A percentile compares a stretch with the other conserved stretches of the same genome.
Conservation (phyloP, 2,888 invertebrate genomes). For the Agonopterix heracliana region DNA sequence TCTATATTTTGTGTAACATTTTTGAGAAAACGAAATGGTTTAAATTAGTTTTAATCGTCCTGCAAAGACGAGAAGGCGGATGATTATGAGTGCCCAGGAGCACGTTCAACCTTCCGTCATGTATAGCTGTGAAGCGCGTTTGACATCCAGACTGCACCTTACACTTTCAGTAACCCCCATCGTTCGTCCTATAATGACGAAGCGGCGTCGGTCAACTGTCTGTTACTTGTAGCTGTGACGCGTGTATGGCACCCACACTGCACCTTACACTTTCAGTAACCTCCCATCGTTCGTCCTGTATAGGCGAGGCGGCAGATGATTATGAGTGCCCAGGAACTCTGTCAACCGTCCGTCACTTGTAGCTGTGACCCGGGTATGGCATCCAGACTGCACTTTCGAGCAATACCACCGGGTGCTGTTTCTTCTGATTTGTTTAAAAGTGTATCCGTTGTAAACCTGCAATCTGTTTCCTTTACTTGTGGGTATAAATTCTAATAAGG, state of each 20-base stretch:
- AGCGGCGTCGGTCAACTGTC: background rate
- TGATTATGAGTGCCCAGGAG: background rate
- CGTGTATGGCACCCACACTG: too few relatives aligned
- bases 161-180: background rate
- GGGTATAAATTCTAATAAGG: background rate
- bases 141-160: too few relatives aligned
- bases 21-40: too few relatives aligned
- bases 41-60: background rate
- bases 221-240: background rate
- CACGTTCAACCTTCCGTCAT: background rate
- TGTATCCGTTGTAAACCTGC: background rate
- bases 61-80: background rate
- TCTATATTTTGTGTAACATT: too few relatives aligned
- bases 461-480: background rate
- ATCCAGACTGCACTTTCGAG: background rate
- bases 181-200: background rate
- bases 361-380: background rate
- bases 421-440: background rate
- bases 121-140: background rate
- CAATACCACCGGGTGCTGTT: conserved; percentile 5
- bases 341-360: background rate
- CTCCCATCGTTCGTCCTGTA: background rate
- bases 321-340: background rate
- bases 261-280: background rate
- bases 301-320: conserved; percentile 8